Evolutionary conservation across 2,888 invertebrate genomes (phyloP), one percentile per base, ranked within the genome.

Genomic region (Caenorhabditis wallacei): DNA sequence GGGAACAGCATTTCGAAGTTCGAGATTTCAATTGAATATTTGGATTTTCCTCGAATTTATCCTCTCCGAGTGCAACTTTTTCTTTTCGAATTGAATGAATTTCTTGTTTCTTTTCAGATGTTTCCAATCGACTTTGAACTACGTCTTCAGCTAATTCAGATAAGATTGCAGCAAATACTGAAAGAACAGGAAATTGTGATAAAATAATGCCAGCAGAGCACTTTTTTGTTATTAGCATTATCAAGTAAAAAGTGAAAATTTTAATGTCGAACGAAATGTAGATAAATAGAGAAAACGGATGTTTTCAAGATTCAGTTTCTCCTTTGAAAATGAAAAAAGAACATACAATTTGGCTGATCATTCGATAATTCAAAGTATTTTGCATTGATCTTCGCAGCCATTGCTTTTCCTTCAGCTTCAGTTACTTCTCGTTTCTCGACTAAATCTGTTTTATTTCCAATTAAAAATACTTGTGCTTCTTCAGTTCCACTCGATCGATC

Each of bases 401-500:
- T 87, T 46, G 84, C 71, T 18, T 80, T 82, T 57, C 89, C 89
- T 61, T 89, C 89, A n/a, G 83, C 87, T 35, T 83, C 76, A 18
- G 88, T 78, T 30, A 89, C 85, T 48, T 84, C 84, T 54, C 89
- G 81, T 37, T 86, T 75, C 5, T 80, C 84, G 18, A 64, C 72
- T 0, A 86, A 59, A 72, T 89, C 89, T 3, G 80, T 71, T 68
- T 89, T 89, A 66, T 89, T 89, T 16, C 88, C 89, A 51, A 89
- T 82, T 46, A 89, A 75, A 26, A 85, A 83, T 0, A 89, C 66
- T 1, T 82, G 59, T 13, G 88, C 85, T 18, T 86, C 86, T 22
- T 70, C 71, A 4, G 85, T 84, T 22, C 88, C 87, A 64, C 81
- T 82, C 11, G 82, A 82, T 46, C 86, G 78, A 24, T 78, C 80